A percentile compares a stretch with the other conserved stretches of the same genome.
phyloP scores from a whole-genome alignment of 2,888 invertebrate species.

The Lysandra coridon region DNA sequence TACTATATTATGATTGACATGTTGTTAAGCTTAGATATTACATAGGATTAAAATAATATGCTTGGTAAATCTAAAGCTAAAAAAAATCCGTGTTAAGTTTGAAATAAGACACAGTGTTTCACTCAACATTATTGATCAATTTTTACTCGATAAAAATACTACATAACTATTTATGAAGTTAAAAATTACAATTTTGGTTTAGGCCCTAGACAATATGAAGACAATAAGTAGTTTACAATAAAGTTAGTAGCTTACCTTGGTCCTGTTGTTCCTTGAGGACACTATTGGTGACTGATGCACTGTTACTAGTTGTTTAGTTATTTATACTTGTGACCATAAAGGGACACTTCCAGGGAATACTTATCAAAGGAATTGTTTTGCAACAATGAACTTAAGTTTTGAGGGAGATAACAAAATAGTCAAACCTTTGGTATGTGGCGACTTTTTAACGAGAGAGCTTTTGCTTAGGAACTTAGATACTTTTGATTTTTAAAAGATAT shows the following conservation, averaged over 20 bases:
- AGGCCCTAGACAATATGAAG: not conserved
- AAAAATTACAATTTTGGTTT: not conserved
- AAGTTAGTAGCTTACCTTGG: conserved; percentile 50
- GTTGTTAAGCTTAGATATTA: too few species aligned
- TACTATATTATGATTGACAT: too few species aligned
- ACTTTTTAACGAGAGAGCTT: conserved; percentile 4
- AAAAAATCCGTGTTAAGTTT: too few species aligned
- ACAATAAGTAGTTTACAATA: not conserved
- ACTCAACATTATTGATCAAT: too few species aligned
- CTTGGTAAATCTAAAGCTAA: too few species aligned
- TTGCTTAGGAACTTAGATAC: not conserved
- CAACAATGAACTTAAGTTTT: conserved; percentile 50
- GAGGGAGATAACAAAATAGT: conserved; percentile 54
- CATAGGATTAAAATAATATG: too few species aligned
- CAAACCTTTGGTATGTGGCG: conserved; percentile 60
- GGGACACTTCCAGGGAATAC: conserved; percentile 43
- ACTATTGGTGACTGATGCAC: conserved; percentile 49
- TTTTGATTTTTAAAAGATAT: not conserved
- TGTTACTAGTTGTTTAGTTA: conserved; percentile 44
- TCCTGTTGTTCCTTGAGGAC: conserved; percentile 41
- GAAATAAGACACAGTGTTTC: too few species aligned
- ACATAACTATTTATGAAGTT: not conserved
- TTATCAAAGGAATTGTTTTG: conserved; percentile 63
- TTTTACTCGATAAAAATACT: not conserved
- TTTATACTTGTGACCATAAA: conserved; percentile 54